phyloP scores from a whole-genome alignment of 2,888 invertebrate genomes.

The Mellilla xanthometata region DNA sequence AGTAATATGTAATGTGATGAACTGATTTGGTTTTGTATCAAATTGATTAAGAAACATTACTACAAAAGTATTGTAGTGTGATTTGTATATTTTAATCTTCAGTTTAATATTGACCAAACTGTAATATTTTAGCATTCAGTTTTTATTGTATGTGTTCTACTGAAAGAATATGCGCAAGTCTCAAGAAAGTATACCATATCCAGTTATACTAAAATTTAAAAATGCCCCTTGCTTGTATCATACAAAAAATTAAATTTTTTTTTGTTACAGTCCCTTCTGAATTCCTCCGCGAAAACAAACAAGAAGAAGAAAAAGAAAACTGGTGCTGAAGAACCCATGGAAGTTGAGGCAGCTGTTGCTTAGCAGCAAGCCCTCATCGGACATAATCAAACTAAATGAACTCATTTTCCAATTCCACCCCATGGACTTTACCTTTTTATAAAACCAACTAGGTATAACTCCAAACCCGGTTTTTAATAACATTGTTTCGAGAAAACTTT shows the following conservation, averaged over 20 bases:
- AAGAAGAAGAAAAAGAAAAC: constrained; percentile 96
- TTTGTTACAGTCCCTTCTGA: constrained; percentile 84
- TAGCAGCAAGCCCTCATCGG: constrained; percentile 44
- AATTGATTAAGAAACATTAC: constrained; percentile 48
- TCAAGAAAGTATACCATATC: too few relatives aligned
- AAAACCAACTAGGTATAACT: constrained; percentile 18
- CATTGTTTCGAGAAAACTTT: neutral
- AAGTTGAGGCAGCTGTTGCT: constrained; percentile 82
- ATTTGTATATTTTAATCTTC: too few relatives aligned
- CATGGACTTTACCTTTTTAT: constrained; percentile 31
- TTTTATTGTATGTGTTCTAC: too few relatives aligned
- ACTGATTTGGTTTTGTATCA: constrained; percentile 49
- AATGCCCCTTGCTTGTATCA: too few relatives aligned
- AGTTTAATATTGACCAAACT: too few relatives aligned
- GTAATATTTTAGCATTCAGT: too few relatives aligned
- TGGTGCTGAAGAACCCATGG: constrained; percentile 83
- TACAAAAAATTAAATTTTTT: too few relatives aligned
- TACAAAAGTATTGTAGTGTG: too few relatives aligned
- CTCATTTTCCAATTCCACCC: constrained; percentile 40
- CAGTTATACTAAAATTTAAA: too few relatives aligned
- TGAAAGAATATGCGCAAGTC: too few relatives aligned
- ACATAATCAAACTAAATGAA: constrained; percentile 37
- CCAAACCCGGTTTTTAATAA: constrained; percentile 16
- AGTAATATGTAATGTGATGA: constrained; percentile 64
- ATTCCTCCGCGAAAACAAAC: constrained; percentile 90